Percentiles rank a stretch among this genome's conserved stretches.
Evolutionary conservation across 2,797 vertebrate genomes (phyloP).

Genomic region (Gambelia wislizenii): DNA sequence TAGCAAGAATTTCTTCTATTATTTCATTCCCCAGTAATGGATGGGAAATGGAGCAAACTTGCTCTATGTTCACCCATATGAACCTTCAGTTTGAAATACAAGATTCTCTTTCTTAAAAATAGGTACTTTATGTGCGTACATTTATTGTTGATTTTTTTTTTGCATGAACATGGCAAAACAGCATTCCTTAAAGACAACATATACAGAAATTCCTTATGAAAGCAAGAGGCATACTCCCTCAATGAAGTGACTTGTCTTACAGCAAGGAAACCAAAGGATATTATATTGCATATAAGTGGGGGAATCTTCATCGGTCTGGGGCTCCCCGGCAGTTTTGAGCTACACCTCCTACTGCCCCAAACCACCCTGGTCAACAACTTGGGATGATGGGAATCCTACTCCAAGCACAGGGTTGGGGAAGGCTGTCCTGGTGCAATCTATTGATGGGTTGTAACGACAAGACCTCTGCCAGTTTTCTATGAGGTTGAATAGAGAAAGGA

Average conservation of each 20-base stretch:
- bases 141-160: not conserved
- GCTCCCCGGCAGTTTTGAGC: too few relatives aligned
- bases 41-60: rapidly evolving
- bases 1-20: not conserved
- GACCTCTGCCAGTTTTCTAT: slow-evolving; percentile 53
- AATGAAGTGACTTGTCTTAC: too few relatives aligned
- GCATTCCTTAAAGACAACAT: slow-evolving; percentile 35
- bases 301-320: too few relatives aligned
- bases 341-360: too few relatives aligned
- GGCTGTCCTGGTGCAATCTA: too few relatives aligned
- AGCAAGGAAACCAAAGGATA: too few relatives aligned
- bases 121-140: not conserved
- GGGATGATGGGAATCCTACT: too few relatives aligned
- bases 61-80: not conserved
- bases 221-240: not conserved
- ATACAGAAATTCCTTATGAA: slow-evolving; percentile 42
- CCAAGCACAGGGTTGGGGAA: too few relatives aligned
- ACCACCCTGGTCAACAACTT: too few relatives aligned
- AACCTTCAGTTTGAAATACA: not conserved
- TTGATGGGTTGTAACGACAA: not conserved
- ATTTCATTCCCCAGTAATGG: not conserved
- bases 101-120: not conserved
- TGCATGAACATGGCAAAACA: not conserved
- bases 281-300: too few relatives aligned
- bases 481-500: slow-evolving; percentile 55